Evolutionary conservation across 2,797 vertebrate genomes (phyloP), one percentile per base, ranked within the genome.

Genomic region (Distichodus sexfasciatus): DNA sequence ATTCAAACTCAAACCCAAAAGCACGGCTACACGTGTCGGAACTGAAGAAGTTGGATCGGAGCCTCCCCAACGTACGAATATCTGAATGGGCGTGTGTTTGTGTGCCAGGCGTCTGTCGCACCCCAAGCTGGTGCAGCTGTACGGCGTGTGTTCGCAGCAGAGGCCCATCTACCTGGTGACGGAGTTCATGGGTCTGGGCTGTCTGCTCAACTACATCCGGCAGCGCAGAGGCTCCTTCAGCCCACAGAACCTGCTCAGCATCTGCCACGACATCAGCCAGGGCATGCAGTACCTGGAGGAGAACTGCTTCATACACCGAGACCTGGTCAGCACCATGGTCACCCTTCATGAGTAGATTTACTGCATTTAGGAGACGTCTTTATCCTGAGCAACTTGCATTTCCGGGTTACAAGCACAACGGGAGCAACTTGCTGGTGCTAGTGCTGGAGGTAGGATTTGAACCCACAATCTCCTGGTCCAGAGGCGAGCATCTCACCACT

Each of bases 181-280:
- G 0, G 96, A 98, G 85, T 97, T 97, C 88, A 95, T 98, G 95
- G 95, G 94, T 78, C 89, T 89, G 0, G 96, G 96, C 76, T 96
- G 94, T 76, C 90, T 98, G 66, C 87, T 96, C 35, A 95, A 95
- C 69, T 92, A 91, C 79, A 88, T 98, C 66, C 80, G 94, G 2
- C 93, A 95, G 79, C 90, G 85, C 55, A 81, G 91, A 2, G 93
- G 93, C 17, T 84, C 82, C 66, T 80, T 94, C 46, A 88, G 70
- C 36, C 81, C 86, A 24, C 95, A 92, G 0, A 44, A 76, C 21
- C 83, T 96, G 64, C 88, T 98, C 47, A 93, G 93, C 2, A 89
- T 96, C 79, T 95, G 94, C 71, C 93, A 94, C 79, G 96, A 98
- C 17, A 84, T 98, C 0, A 91, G 93, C 1, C 92, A 96, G 66